Percentiles rank a stretch among this genome's conserved stretches.
These are phyloP conservation scores for Ibycter americanus DNA, from an alignment of 2,797 vertebrate genomes.

Conservation along the genomic window DNA sequence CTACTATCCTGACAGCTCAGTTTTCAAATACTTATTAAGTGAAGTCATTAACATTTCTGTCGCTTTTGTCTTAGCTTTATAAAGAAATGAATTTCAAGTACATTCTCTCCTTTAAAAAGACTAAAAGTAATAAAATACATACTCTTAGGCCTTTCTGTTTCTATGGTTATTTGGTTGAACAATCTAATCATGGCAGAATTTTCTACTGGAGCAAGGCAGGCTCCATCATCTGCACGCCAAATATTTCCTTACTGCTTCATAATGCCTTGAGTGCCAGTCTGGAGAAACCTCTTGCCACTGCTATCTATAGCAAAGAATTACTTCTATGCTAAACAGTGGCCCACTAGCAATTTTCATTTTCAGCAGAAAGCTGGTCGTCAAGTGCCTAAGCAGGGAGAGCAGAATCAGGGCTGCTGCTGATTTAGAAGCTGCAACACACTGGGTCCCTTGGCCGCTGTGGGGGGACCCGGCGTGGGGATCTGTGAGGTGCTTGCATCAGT, in stretches of 20 bases:
- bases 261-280: neutral
- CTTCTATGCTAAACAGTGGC: neutral
- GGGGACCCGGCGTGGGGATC: too few species aligned
- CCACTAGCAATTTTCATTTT: neutral
- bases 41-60: neutral
- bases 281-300: neutral
- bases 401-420: neutral
- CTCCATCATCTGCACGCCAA: neutral
- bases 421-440: neutral
- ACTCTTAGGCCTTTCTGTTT: neutral
- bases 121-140: neutral
- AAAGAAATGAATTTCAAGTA: neutral
- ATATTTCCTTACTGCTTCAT: neutral
- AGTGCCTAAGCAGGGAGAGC: rapidly evolving
- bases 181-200: neutral
- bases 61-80: neutral
- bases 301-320: neutral
- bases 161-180: neutral
- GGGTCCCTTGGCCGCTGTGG: neutral
- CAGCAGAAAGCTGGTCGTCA: neutral
- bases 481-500: too few species aligned
- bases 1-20: neutral
- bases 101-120: neutral
- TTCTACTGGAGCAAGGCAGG: neutral
- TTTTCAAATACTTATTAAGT: neutral